Evolutionary conservation across 1,140 invertebrate genomes (phyloP), one percentile per base, ranked within the genome.

Genomic region (Zaprionus davidi): DNA sequence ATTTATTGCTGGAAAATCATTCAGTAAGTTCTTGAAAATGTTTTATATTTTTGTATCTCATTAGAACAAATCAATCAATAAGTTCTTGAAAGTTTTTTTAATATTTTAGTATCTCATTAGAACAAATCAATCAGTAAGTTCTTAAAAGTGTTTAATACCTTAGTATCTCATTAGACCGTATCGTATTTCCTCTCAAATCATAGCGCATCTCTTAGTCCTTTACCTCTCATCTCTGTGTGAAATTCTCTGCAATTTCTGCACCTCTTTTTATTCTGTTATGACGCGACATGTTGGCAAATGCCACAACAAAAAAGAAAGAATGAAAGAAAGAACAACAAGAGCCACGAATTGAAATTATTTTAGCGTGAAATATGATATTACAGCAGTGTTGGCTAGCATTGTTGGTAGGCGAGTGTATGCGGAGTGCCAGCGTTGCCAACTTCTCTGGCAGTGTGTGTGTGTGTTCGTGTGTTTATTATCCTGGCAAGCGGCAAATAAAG

Each of bases 331-430:
- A 11, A 55, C 5, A 34, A 53, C 34, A 34, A 31, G 20, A 26
- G 53, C 51, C 41, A 68, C 55, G 49, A 78, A 78, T 78, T 65
- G 69, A 72, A 76, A 72, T 66, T 72, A 76, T 72, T 66, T 60
- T 72, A 58, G 67, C 59, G 70, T 72, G 62, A 72, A 66, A 64
- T 75, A 70, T 70, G 53, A 58, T 69, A 56, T 62, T 41, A 57
- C 22, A 59, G 56, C 60, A 65, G 34, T 36, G 36, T 49, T 70
- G 31, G 60, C 13, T 12, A 51, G 11, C 62, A 41, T 56, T 59
- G 70, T 53, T 71, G 69, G 9, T 31, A 44, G 63, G 36, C 49
- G 68, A 31, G 28, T 46, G 68, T 26, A 55, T 13, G 24, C 15
- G 12, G 11, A 53, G 22, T 26, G 63, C 22, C 64, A 56, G 53